Evolutionary conservation across 2,888 invertebrate species (phyloP).

Genomic region (Drosophila maculinotata): DNA sequence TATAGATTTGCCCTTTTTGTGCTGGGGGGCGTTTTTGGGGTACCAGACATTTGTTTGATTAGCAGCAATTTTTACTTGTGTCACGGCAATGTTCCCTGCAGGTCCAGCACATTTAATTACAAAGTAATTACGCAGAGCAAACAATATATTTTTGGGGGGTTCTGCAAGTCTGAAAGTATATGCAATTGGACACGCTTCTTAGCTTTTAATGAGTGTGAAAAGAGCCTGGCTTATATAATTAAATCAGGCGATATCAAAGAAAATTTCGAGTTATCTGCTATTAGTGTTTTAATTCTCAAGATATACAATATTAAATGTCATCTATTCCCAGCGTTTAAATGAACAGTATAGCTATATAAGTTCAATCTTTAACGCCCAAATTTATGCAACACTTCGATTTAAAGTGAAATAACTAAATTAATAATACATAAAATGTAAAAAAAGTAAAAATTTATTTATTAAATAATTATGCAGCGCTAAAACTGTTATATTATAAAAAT

Average conservation of each 20-base stretch:
- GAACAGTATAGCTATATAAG: no score
- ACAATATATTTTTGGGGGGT: constrained; percentile 33
- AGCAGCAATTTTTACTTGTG: constrained; percentile 62
- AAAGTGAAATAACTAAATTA: background rate
- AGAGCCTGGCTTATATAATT: constrained; percentile 40
- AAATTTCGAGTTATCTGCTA: background rate
- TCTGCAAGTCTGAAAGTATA: constrained; percentile 13
- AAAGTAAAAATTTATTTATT: background rate
- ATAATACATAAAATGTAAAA: background rate
- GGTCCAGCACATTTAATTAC: constrained; percentile 60
- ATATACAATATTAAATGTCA: no score
- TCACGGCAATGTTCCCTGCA: constrained; percentile 37
- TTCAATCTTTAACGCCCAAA: background rate
- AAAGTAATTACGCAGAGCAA: constrained; percentile 71
- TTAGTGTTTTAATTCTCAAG: no score
- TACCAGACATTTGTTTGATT: constrained; percentile 69
- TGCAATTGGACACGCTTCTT: constrained; percentile 15
- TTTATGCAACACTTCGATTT: constrained; percentile 11
- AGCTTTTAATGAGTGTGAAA: constrained; percentile 44
- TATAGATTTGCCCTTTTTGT: constrained; percentile 40
- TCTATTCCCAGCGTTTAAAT: no score
- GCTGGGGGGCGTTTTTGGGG: constrained; percentile 36
- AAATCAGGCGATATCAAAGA: constrained; percentile 14
- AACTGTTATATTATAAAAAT: background rate
- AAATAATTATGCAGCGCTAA: background rate